Evolutionary conservation across 2,888 invertebrate species (phyloP), one percentile per base, ranked within the genome.

Genomic region (Pristionchus arcanus): DNA sequence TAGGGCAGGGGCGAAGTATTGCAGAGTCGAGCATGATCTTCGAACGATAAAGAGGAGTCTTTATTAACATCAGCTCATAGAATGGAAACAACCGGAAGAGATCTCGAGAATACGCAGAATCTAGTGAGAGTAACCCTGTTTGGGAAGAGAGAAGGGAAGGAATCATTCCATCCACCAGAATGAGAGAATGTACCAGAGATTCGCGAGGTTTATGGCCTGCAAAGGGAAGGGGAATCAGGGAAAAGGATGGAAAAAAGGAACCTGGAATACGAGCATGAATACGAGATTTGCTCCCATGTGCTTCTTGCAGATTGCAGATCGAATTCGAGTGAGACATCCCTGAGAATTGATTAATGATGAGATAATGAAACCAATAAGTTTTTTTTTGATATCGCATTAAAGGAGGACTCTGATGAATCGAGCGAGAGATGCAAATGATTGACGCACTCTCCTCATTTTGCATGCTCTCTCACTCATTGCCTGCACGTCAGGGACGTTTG

Each of bases 161-260:
- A 59, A 31, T 85, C 59, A 85, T 49, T 81, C 81, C 81, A 85
- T 85, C 66, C 68, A 87, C 87, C 87, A 87, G 87, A 87, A 87
- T 5, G 66, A 68, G 66, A 87, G 87, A 68, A 87, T 87, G 87
- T 87, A 87, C 42, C 53, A 87, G 68, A 87, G 87, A 68, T 87
- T 87, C 0, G 66, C 87, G 55, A 87, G 53, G 42, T 87, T 87
- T n/a, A 87, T 68, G 9, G 87, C 66, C 87, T 87, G 66, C 42
- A 87, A n/a, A 13, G 53, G n/a, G n/a, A 53, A 16, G 49, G 49
- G 28, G 85, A 63, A 21, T 19, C 4, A 74, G 21, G 25, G 21
- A 74, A 19, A 25, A 34, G 31, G 25, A 25, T 21, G 37, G 37
- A 31, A 74, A 21, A 21, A 74, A 5, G 2, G 25, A 74, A 87